Percentiles rank a stretch among this genome's conserved stretches.
phyloP scores from a whole-genome alignment of 2,797 vertebrate genomes.

The Clarias laeviceps region DNA sequence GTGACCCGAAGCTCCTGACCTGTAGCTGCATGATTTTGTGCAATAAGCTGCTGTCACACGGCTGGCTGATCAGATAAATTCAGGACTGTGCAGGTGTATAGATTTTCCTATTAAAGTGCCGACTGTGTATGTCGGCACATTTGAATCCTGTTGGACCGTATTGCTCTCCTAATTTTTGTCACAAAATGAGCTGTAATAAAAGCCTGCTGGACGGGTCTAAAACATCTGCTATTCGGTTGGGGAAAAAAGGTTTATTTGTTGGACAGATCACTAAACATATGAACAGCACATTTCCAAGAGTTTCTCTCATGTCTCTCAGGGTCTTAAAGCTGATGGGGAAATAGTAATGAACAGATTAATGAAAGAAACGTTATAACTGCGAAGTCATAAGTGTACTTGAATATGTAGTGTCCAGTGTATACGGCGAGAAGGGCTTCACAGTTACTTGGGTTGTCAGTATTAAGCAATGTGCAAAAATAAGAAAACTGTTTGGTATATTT shows the following conservation, averaged over 20 bases:
- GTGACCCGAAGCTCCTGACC: not conserved
- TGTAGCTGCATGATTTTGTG: not conserved
- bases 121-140: not conserved
- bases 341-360: conserved; percentile 17
- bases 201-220: conserved; percentile 53
- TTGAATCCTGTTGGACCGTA: conserved; percentile 16
- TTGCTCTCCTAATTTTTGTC: not conserved
- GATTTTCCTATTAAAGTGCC: not conserved
- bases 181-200: conserved; percentile 16
- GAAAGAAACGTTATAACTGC: conserved; percentile 22
- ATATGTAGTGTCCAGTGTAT: conserved; percentile 25
- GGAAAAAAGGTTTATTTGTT: not conserved
- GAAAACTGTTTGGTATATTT: not conserved
- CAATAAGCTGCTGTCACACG: not conserved
- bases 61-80: conserved; percentile 4
- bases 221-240: conserved; percentile 27
- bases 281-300: conserved; percentile 30
- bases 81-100: not conserved
- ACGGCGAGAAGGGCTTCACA: not conserved
- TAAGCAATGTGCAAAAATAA: not conserved
- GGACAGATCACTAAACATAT: conserved; percentile 13
- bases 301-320: conserved; percentile 48
- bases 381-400: conserved; percentile 35
- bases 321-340: conserved; percentile 28
- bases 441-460: conserved; percentile 17